Base-by-base conservation (phyloP, 2,888 invertebrate species). In the Mantis religiosa region DNA sequence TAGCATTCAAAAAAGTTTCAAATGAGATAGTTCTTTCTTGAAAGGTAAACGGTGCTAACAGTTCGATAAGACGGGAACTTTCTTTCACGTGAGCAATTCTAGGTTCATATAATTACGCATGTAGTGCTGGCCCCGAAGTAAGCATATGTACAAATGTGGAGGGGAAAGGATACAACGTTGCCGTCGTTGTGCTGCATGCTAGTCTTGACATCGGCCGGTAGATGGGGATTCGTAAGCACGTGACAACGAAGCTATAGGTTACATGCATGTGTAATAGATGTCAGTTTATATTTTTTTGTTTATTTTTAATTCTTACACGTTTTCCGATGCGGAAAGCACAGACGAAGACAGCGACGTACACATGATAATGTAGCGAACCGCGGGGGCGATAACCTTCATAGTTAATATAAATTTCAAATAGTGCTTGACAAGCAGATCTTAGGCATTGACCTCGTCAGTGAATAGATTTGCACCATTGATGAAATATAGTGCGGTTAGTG, bases 71-170 rank as follows among this genome's bases (percentile, higher is more conserved):
- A 25, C 6, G 3, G 54, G 12, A 41, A 41, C 41, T 71, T 71
- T 20, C 54, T 71, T 71, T 71, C 54, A 71, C 54, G 54, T 71
- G 54, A 71, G 54, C 54, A 71, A 20, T 71, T 71, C 54, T 71
- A 71, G 20, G 34, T 28, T 82, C 87, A 84, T 71, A 86, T 87
- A 87, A 82, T 87, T 87, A 87, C 82, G 87, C 87, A 41, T 87
- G 87, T 82, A 82, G 87, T 87, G 30, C 25, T 1, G 82, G 87
- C 82, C 87, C 87, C 34, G 41, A 15, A 87, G 30, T n/a, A 82
- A 87, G 87, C 87, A 87, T 87, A n/a, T n/a, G 81, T 14, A 27
- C 41, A 27, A 34, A 28, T 28, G 54, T 71, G 54, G 54, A 71
- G 54, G 54, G 54, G 54, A 71, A 71, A 71, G 54, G 30, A n/a